These are phyloP conservation scores for Pachypeltis micranthus DNA, from an alignment of 1,140 invertebrate species.

Conservation along the genomic window DNA sequence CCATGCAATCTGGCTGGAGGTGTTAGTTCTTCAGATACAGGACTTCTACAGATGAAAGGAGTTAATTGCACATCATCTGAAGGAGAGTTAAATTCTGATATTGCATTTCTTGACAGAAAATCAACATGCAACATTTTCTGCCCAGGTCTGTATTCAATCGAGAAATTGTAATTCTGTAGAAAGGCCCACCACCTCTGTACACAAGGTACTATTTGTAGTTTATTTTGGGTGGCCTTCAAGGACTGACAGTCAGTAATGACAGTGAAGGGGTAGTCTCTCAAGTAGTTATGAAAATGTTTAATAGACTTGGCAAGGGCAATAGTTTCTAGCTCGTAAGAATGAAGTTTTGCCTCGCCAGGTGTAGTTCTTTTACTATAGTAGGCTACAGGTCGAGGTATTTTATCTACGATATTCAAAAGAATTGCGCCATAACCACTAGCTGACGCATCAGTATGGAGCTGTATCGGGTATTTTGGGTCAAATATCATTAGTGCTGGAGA, in stretches of 20 bases:
- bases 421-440: slow-evolving; percentile 23
- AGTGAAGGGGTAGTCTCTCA: background rate
- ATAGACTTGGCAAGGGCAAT: background rate
- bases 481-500: slow-evolving; percentile 32
- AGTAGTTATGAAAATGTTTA: background rate
- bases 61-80: no score
- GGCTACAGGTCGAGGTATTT: slow-evolving; percentile 24
- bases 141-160: background rate
- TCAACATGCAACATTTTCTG: slow-evolving; percentile 2
- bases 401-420: slow-evolving; percentile 15
- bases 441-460: slow-evolving; percentile 29
- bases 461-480: slow-evolving; percentile 28
- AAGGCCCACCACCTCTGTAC: slow-evolving; percentile 5
- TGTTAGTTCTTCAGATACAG: no score
- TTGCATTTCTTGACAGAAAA: slow-evolving; percentile 3
- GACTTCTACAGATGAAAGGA: no score
- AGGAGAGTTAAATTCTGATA: no score
- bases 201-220: background rate
- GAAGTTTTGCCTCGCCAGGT: background rate
- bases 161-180: slow-evolving; percentile 1
- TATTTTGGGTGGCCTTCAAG: background rate
- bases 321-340: background rate
- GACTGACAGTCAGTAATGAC: slow-evolving; percentile 9
- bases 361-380: slow-evolving; percentile 4
- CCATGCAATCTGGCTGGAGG: no score